Evolutionary conservation across 2,888 invertebrate genomes (phyloP).

Genomic region (Sthenelais limicola): DNA sequence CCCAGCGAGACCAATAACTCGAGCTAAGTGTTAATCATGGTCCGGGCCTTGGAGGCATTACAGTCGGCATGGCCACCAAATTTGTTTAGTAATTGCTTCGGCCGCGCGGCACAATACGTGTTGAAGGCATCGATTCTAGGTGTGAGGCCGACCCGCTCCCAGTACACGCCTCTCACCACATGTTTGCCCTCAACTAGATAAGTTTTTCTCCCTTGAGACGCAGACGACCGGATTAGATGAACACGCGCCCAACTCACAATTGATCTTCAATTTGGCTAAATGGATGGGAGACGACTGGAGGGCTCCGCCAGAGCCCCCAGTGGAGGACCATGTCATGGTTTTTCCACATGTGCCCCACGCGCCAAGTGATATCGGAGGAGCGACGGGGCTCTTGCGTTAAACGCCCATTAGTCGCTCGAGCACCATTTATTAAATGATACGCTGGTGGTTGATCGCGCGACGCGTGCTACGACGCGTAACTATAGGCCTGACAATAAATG

Average conservation of each 20-base stretch:
- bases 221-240: slow-evolving; percentile 28
- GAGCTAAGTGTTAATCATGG: slow-evolving; percentile 32
- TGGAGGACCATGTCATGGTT: slow-evolving; percentile 33
- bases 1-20: slow-evolving; percentile 23
- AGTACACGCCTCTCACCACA: slow-evolving; percentile 9
- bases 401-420: slow-evolving; percentile 35
- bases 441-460: neutral
- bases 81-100: slow-evolving; percentile 38
- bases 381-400: slow-evolving; percentile 38
- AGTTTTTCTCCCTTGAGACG: slow-evolving; percentile 34
- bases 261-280: slow-evolving; percentile 39
- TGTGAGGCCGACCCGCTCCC: neutral
- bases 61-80: slow-evolving; percentile 31
- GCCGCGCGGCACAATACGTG: slow-evolving; percentile 28
- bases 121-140: slow-evolving; percentile 28
- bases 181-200: slow-evolving; percentile 40
- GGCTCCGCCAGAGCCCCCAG: slow-evolving; percentile 10
- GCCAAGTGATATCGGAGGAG: slow-evolving; percentile 29
- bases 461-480: slow-evolving; percentile 26
- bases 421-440: slow-evolving; percentile 38
- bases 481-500: slow-evolving; percentile 20
- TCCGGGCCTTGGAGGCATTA: slow-evolving; percentile 11
- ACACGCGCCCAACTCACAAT: slow-evolving; percentile 29
- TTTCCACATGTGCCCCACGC: slow-evolving; percentile 31
- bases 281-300: slow-evolving; percentile 26